Evolutionary conservation across 2,113 vertebrate genomes (phyloP).

Genomic region (Hydrolagus affinis): DNA sequence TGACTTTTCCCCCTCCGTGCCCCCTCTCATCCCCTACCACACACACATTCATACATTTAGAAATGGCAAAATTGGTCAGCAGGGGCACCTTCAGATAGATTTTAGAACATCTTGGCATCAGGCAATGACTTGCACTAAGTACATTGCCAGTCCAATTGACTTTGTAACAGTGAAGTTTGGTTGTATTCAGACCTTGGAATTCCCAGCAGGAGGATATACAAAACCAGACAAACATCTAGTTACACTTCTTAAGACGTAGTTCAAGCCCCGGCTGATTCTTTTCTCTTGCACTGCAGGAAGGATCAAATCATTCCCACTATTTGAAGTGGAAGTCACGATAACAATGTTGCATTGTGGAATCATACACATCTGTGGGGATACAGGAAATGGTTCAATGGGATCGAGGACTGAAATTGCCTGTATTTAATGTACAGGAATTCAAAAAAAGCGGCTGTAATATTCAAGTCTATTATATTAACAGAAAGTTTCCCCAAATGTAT

Average conservation of each 20-base stretch:
- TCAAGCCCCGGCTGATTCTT: neutral
- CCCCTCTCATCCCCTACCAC: neutral
- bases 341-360: conserved; percentile 12
- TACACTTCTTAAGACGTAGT: neutral
- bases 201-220: neutral
- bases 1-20: too few species aligned
- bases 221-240: neutral
- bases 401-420: neutral
- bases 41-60: neutral
- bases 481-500: neutral
- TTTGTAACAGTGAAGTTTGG: neutral
- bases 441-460: neutral
- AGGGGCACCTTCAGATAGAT: too few species aligned
- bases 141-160: neutral
- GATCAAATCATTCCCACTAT: neutral
- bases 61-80: neutral
- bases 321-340: conserved; percentile 12
- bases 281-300: conserved; percentile 6
- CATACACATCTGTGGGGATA: neutral
- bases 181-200: neutral
- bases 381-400: neutral
- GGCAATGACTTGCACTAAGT: neutral
- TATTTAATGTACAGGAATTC: conserved; percentile 6
- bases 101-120: too few species aligned
- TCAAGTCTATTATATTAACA: neutral